phyloP scores from a whole-genome alignment of 2,888 invertebrate species.

The Lasiommata megera region DNA sequence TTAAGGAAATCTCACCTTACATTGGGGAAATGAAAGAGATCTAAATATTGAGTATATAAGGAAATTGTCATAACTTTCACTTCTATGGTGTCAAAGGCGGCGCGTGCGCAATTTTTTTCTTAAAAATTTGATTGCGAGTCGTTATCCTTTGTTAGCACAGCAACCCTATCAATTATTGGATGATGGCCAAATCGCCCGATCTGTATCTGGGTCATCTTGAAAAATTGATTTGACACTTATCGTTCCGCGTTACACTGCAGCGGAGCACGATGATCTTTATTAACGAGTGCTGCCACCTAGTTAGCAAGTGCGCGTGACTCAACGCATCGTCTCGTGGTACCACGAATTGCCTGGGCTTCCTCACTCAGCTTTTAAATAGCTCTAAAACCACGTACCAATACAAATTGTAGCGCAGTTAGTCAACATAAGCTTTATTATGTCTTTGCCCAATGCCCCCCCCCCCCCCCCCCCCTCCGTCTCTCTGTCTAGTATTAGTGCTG shows the following conservation, averaged over 20 bases:
- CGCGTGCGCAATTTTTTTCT: too few relatives aligned
- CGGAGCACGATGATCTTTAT: conserved; percentile 25
- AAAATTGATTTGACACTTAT: conserved; percentile 70
- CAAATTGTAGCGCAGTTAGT: too few relatives aligned
- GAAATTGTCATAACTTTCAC: too few relatives aligned
- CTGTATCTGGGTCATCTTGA: conserved; percentile 66
- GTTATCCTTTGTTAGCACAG: neutral
- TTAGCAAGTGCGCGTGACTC: conserved; percentile 19
- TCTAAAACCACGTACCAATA: neutral
- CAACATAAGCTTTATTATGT: too few relatives aligned
- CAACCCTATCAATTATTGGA: conserved; percentile 58
- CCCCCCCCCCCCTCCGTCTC: too few relatives aligned
- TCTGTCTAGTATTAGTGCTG: too few relatives aligned
- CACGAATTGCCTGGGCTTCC: neutral
- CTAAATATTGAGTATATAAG: too few relatives aligned
- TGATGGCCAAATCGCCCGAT: conserved; percentile 57
- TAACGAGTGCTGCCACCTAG: conserved; percentile 36
- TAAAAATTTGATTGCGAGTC: too few relatives aligned
- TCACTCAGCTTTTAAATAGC: neutral
- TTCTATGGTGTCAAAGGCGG: too few relatives aligned
- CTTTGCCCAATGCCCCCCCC: too few relatives aligned
- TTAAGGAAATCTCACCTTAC: too few relatives aligned
- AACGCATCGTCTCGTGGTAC: conserved; percentile 5
- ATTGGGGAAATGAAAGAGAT: too few relatives aligned
- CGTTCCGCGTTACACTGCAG: conserved; percentile 42